Evolutionary conservation across 2,888 invertebrate genomes (phyloP).

Genomic region (Xiphydria camelus): DNA sequence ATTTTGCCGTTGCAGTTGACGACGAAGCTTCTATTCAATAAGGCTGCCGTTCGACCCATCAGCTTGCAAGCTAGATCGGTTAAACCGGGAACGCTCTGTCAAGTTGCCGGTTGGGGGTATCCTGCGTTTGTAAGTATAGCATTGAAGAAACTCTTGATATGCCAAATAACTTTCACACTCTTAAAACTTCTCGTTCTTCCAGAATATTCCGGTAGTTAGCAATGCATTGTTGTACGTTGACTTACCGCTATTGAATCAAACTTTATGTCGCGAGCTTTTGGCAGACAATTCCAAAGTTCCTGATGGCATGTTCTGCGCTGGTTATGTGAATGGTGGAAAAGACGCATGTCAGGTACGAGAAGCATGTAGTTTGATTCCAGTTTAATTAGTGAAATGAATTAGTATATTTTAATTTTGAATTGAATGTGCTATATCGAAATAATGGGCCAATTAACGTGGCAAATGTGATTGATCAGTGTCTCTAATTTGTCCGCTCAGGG

Average conservation of each 20-base stretch:
- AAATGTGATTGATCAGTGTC: background rate
- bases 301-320: slow-evolving; percentile 42
- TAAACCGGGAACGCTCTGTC: slow-evolving; percentile 26
- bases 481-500: slow-evolving; percentile 33
- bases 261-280: slow-evolving; percentile 32
- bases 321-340: slow-evolving; percentile 39
- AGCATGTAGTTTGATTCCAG: no score
- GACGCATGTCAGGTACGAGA: slow-evolving; percentile 51
- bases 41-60: slow-evolving; percentile 14
- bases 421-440: background rate
- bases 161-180: background rate
- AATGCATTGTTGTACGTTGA: slow-evolving; percentile 40
- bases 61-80: slow-evolving; percentile 10
- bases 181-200: background rate
- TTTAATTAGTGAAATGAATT: no score
- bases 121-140: slow-evolving; percentile 29
- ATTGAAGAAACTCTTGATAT: background rate
- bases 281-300: slow-evolving; percentile 25
- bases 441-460: no score
- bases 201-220: slow-evolving; percentile 23
- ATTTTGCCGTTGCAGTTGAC: slow-evolving; percentile 33
- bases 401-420: background rate
- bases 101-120: slow-evolving; percentile 48
- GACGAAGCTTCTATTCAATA: slow-evolving; percentile 26
- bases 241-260: slow-evolving; percentile 32